Percentiles rank a stretch among this genome's conserved stretches.
Conservation (phyloP, 2,113 vertebrate species). For the Cervus canadensis region DNA sequence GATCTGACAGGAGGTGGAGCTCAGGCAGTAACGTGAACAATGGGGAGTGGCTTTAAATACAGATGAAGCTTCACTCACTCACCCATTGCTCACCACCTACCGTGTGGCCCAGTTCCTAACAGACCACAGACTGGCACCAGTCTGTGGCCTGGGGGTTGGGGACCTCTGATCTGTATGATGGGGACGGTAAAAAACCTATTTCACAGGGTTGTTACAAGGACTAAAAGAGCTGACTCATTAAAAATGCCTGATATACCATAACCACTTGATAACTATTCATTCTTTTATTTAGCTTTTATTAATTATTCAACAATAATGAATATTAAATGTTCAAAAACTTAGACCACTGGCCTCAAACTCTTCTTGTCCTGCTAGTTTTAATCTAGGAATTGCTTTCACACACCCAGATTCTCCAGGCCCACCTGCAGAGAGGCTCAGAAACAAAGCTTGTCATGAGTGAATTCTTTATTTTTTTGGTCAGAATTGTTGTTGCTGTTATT, state of each 20-base stretch:
- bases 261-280: background rate
- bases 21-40: background rate
- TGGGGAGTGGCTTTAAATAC: background rate
- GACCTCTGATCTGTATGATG: background rate
- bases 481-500: no score
- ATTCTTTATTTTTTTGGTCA: background rate
- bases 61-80: background rate
- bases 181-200: background rate
- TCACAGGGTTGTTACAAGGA: background rate
- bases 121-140: background rate
- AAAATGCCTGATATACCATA: background rate
- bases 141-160: background rate
- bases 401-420: background rate
- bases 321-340: conserved; percentile 36
- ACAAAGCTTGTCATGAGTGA: background rate
- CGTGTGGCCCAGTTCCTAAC: background rate
- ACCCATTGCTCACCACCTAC: background rate
- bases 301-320: background rate
- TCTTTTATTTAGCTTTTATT: conserved; percentile 35
- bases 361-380: background rate
- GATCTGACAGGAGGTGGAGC: background rate
- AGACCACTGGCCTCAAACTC: background rate
- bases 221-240: conserved; percentile 3
- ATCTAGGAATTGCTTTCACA: background rate
- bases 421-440: background rate